Base-by-base conservation (phyloP, 2,797 vertebrate species). In the Halcyon badia region DNA sequence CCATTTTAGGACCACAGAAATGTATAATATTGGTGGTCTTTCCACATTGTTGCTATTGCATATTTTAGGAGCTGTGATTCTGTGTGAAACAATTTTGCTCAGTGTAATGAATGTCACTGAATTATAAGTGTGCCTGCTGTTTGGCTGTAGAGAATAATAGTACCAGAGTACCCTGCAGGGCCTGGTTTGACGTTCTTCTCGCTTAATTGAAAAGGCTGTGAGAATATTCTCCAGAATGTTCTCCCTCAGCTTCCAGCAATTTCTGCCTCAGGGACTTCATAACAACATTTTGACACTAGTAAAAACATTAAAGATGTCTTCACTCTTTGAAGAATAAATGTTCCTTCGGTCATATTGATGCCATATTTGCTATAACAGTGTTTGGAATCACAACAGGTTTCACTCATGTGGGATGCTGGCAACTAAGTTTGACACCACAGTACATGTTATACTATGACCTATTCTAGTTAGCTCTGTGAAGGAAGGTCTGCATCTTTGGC, bases 121-220 rank as follows among this genome's bases (percentile, higher is more conserved):
- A 77, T 80, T 90, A 1, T 16, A 69, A 87, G 31, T 76, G 62
- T 85, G 82, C 84, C 91, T 96, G 87, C 85, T 97, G 84, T 90
- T 95, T 97, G 89, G 52, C 84, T 94, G 39, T 62, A 81, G 91
- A 97, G 95, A 95, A 95, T 84, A 96, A 95, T 97, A 90, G 94
- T 88, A 94, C 82, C 85, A 86, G 72, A 76, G 79, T 76, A 66
- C 73, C 62, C 83, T 90, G 69, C 58, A 88, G 93, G 70, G 62
- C 39, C 77, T 79, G 62, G 71, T 89, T 90, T 95, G 93, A 91
- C 8, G 18, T 94, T 90, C 58, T 96, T 52, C 54, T 86, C 2
- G 0, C 84, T 95, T 92, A 81, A 88, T n/a, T 94, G 92, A 86
- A 95, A 94, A 90, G 69, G 30, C 76, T 88, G 14, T 89, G 86